These are phyloP conservation scores for Phalera bucephala DNA, from an alignment of 2,888 invertebrate genomes.

Conservation along the genomic window DNA sequence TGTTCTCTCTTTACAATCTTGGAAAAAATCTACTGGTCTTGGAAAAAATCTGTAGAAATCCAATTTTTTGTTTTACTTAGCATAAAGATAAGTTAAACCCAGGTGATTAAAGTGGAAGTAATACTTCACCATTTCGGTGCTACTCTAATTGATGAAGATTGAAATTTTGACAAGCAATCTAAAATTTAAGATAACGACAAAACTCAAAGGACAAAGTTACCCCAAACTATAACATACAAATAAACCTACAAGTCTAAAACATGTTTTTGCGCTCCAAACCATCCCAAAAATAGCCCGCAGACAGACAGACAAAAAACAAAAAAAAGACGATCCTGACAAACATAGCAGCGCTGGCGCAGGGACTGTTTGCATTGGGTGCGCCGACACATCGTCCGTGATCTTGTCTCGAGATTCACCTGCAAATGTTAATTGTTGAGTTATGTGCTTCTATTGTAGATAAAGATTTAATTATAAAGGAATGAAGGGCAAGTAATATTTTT, in stretches of 20 bases:
- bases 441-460: slow-evolving; percentile 4
- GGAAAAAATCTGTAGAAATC: no score
- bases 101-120: no score
- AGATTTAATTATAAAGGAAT: not conserved
- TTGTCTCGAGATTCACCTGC: slow-evolving; percentile 5
- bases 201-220: not conserved
- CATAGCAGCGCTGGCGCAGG: slow-evolving; percentile 35
- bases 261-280: slow-evolving; percentile 33
- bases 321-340: slow-evolving; percentile 43
- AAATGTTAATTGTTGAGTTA: slow-evolving; percentile 8
- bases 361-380: slow-evolving; percentile 41
- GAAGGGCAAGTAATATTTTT: no score
- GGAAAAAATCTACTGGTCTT: no score
- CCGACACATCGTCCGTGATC: slow-evolving; percentile 1
- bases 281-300: slow-evolving; percentile 41
- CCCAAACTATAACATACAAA: slow-evolving; percentile 17
- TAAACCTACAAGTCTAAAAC: slow-evolving; percentile 32
- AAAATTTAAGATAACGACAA: no score
- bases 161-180: no score
- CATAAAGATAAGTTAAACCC: no score
- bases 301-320: slow-evolving; percentile 46
- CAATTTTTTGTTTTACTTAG: no score
- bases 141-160: no score
- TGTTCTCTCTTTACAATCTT: no score
- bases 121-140: no score